Evolutionary conservation across 2,888 invertebrate species (phyloP).

Genomic region (Stratiomys singularior): DNA sequence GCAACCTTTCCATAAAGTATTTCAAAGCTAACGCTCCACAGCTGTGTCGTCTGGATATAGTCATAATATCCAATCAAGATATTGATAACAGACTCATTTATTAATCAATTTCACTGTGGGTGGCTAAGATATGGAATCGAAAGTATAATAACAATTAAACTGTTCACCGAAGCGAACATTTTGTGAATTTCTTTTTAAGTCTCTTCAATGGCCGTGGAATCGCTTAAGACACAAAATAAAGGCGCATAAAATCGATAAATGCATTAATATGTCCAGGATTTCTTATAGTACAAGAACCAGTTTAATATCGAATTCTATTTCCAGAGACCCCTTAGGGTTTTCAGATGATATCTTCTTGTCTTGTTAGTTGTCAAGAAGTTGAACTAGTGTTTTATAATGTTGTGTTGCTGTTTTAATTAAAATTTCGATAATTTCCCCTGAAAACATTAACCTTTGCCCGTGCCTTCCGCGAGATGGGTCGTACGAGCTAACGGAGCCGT

Average conservation of each 20-base stretch:
- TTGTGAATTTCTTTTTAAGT: not conserved
- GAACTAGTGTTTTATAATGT: not conserved
- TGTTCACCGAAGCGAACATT: not conserved
- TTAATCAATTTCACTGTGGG: not conserved
- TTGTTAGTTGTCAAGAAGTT: not conserved
- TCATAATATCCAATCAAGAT: not conserved
- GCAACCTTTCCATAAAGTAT: not conserved
- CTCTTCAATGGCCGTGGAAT: not conserved
- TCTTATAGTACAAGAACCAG: not conserved
- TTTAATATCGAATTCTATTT: not conserved
- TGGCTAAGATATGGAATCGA: not conserved
- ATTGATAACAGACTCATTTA: constrained; percentile 1
- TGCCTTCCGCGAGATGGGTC: not conserved
- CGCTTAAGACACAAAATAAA: not conserved
- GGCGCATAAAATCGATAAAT: not conserved
- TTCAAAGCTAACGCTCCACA: not conserved
- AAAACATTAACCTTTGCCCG: not conserved
- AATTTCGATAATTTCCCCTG: not conserved
- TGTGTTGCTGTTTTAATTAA: not conserved
- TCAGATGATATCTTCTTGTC: constrained; percentile 4
- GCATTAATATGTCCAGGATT: not conserved
- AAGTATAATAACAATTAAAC: not conserved
- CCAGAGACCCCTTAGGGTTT: constrained; percentile 1
- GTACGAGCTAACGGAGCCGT: not conserved
- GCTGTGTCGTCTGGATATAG: not conserved